Evolutionary conservation across 1,140 invertebrate species (phyloP), one percentile per base, ranked within the genome.

Genomic region (Cotesia vestalis): DNA sequence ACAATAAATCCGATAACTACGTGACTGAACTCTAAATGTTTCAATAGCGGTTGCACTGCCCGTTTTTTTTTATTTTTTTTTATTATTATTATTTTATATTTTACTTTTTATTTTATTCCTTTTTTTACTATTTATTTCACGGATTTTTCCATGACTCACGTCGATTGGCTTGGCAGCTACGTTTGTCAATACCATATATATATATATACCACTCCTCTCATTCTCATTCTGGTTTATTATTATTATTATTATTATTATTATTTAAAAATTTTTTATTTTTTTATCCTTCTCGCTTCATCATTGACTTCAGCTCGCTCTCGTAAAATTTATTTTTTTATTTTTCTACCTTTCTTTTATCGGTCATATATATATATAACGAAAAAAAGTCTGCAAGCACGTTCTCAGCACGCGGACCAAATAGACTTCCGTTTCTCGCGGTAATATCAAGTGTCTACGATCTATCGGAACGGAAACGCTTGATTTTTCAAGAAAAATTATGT

Each of bases 401-500:
- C 38, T 14, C 6, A 62, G 59, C 64, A 62, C 73, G 61, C 55
- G 53, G 69, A 46, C 69, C 73, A 67, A 74, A 71, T 74, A 71
- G 69, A 74, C 71, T 72, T 72, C 71, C 71, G 63, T 72, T 35
- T 63, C 55, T 72, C 52, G 53, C 57, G 63, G 63, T 72, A 66
- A 66, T 72, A 66, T 72, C 71, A 38, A 72, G 71, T 72, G 71
- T 72, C 71, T 72, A 62, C 52, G 64, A 72, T 71, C 70, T 71
- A 72, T 72, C 40, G 20, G 53, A 62, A 72, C 38, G 62, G 70
- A 71, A 71, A 66, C 62, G 57, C 64, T 67, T 72, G 71, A 72
- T 72, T 72, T 72, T 72, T 67, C 71, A 72, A 67, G 71, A 61
- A 72, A 72, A 72, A 72, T 72, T 72, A 72, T 57, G 71, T 72